A percentile compares a stretch with the other conserved stretches of the same genome.
phyloP scores from a whole-genome alignment of 2,113 vertebrate species.

The Varanus komodoensis region DNA sequence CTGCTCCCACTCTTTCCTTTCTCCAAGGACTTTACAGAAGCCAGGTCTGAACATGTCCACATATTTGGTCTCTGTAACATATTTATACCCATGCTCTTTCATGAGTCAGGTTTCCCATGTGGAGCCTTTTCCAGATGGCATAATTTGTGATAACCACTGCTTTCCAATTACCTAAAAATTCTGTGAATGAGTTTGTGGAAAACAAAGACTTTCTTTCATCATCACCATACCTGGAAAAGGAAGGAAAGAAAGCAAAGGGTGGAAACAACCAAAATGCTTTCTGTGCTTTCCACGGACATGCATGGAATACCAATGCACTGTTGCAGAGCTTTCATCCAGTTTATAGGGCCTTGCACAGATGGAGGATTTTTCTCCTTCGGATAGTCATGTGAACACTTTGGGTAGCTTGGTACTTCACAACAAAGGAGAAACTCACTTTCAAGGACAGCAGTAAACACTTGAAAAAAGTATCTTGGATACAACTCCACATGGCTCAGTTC shows the following conservation, averaged over 20 bases:
- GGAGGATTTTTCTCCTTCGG: not conserved
- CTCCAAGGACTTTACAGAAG: not conserved
- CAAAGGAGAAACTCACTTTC: not conserved
- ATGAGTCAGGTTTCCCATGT: not conserved
- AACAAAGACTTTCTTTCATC: not conserved
- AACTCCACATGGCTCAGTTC: constrained; percentile 50
- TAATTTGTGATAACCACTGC: not conserved
- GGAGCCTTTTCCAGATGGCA: not conserved
- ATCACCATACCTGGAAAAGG: not conserved
- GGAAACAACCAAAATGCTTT: not conserved
- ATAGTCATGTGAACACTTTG: not conserved
- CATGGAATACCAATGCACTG: not conserved
- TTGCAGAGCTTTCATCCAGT: not conserved
- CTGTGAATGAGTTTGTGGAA: not conserved
- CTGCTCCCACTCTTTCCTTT: not conserved
- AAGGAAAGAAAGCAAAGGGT: not conserved
- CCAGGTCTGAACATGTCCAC: not conserved
- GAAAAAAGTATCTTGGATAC: constrained; percentile 30
- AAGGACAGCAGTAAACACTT: constrained; percentile 39
- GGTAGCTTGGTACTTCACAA: rapidly evolving
- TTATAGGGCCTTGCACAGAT: not conserved
- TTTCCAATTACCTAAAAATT: not conserved
- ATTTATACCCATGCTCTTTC: not conserved
- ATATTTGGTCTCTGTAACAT: not conserved
- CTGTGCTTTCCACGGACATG: not conserved